Base-by-base conservation (phyloP, 1,140 invertebrate genomes). In the Diorhabda elongata region DNA sequence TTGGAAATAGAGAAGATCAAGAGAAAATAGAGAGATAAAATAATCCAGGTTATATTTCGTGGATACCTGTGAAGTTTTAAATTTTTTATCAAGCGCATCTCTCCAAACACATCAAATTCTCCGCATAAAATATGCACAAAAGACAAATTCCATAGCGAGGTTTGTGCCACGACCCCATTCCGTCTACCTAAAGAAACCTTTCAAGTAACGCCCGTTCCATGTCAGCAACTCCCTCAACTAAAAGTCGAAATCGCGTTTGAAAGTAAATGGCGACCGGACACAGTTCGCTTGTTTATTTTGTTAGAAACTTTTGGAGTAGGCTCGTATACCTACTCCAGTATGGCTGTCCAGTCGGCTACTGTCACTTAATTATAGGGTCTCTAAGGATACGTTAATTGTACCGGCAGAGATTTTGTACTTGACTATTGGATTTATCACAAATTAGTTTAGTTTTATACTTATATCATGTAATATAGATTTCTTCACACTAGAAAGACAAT, bases 281-380 rank as follows among this genome's bases (percentile, higher is more conserved):
- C n/a, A 52, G 47, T 52, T 52, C n/a, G n/a, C 47, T 52, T 52
- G 47, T 52, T 52, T 52, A 52, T 52, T 52, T 52, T 52, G 47
- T 52, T 52, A 52, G 47, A 52, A 52, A 52, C 47, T 52, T 52
- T n/a, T 52, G 47, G 47, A 52, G 47, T 52, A 52, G 47, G 47
- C 47, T 52, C 47, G n/a, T 52, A 2, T n/a, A n/a, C n/a, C 6
- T 52, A 3, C 47, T 52, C 47, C n/a, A n/a, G 6, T 52, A 52
- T 52, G 47, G 47, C 47, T 52, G 47, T n/a, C 47, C 47, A 52
- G 47, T 52, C 47, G 47, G 47, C 47, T 6, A 52, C 47, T 6
- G 47, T 52, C 47, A 52, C 6, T 52, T 52, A n/a, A 52, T 52
- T 52, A 52, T 52, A n/a, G 47, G 2, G 6, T n/a, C n/a, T 52